phyloP scores from a whole-genome alignment of 2,888 invertebrate species.

The Euplexia lucipara region DNA sequence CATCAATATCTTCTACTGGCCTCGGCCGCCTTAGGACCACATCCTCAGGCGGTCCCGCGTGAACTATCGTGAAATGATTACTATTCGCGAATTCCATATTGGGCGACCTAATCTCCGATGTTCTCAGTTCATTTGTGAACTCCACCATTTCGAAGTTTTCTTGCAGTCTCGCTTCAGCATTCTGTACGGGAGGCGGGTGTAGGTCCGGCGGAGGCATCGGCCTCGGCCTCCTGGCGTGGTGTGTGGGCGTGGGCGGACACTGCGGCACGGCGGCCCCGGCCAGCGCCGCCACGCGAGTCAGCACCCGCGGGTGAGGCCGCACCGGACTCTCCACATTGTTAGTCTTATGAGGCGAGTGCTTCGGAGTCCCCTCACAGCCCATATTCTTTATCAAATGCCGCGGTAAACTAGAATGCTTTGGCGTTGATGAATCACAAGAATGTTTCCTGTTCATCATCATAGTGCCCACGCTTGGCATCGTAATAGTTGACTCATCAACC shows the following conservation, averaged over 20 bases:
- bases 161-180: slow-evolving; percentile 75
- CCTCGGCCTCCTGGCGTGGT: slow-evolving; percentile 94
- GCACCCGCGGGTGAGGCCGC: slow-evolving; percentile 92
- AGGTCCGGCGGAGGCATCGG: slow-evolving; percentile 91
- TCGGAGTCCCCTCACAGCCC: slow-evolving; percentile 85
- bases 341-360: slow-evolving; percentile 82
- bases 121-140: slow-evolving; percentile 87
- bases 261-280: slow-evolving; percentile 92
- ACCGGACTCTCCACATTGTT: slow-evolving; percentile 81
- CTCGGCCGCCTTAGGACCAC: slow-evolving; percentile 87
- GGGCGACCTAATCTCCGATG: slow-evolving; percentile 89
- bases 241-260: slow-evolving; percentile 97
- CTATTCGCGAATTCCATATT: slow-evolving; percentile 91
- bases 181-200: slow-evolving; percentile 89
- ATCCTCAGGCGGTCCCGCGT: slow-evolving; percentile 88
- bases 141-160: slow-evolving; percentile 88
- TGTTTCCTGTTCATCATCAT: slow-evolving; percentile 86
- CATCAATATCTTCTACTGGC: slow-evolving; percentile 82
- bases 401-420: slow-evolving; percentile 87
- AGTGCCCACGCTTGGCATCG: slow-evolving; percentile 82
- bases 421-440: slow-evolving; percentile 84
- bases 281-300: slow-evolving; percentile 91
- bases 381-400: slow-evolving; percentile 85
- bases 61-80: slow-evolving; percentile 90
- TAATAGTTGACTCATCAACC: slow-evolving; percentile 78